Evolutionary conservation across 1,140 invertebrate species (phyloP), one percentile per base, ranked within the genome.

Genomic region (Conus ventricosus): DNA sequence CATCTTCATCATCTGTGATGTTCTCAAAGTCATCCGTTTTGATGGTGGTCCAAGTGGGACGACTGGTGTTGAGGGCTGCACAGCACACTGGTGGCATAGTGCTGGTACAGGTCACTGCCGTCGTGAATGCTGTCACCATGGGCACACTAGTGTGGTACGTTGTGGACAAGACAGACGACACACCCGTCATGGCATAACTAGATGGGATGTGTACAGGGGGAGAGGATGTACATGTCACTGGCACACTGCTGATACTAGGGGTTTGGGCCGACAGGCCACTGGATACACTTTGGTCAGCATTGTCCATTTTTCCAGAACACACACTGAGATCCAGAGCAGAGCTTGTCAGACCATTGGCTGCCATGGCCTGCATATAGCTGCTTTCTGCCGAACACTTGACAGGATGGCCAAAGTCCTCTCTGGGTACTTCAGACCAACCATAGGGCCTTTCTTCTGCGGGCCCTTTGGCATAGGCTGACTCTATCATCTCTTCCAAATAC

Each of bases 1-100:
- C 85, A 67, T 84, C 84, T 87, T 90, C 89, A 75, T 90, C 90
- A 88, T 91, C 90, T 81, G 90, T 92, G 17, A 91, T 92, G 78
- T 91, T 90, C 89, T 89, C 90, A 80, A 91, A 91, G 20, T 89
- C 82, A 27, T 90, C 90, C 88, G 89, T 90, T 39, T 90, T 90
- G 20, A 92, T 87, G 63, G 85, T 54, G 71, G 85, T 87, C 85
- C 85, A 87, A 17, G 85, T 87, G 39, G 85, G 85, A 51, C 54
- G 85, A 80, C 13, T 55, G n/a, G 54, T 10, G 7, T 51, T 8
- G 5, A n/a, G 25, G 53, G 75, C n/a, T 60, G 57, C 25, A 13
- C 55, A 23, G 51, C 51, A 63, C 15, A 23, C n/a, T 27, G 57
- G 17, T 6, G 82, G 54, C 57, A 27, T 4, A 25, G 55, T 84